Evolutionary conservation across 2,888 invertebrate species (phyloP), one percentile per base, ranked within the genome.

Genomic region (Protodeltote pygarga): DNA sequence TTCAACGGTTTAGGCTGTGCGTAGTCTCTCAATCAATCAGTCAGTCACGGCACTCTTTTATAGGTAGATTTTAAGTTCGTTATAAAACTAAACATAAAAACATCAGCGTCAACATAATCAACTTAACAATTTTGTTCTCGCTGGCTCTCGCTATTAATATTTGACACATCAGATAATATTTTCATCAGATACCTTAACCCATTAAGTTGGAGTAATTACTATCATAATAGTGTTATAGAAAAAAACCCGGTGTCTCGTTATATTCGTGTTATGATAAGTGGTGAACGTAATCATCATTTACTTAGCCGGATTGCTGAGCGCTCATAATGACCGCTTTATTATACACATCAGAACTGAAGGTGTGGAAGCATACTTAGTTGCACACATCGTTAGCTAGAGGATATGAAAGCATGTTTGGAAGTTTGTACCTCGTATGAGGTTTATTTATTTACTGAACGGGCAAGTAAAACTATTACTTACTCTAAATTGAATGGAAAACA

Each of bases 281-380:
- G 37, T 9, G 29, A 41, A 13, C 33, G 35, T 53, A 50, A 66
- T 63, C 58, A 66, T 50, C 53, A 53, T 65, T 66, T 52, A 58
- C 67, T 58, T 57, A 47, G 51, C 55, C 20, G 41, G 47, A 62
- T 66, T 48, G 39, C 47, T 32, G 17, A 21, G 42, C 20, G 31
- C 23, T 20, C 25, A 5, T 58, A 63, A 63, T 63, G 34, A 47
- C 49, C 15, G 29, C 14, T 47, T 53, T 51, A 63, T 57, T 42
- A 53, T 40, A 63, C 42, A 45, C 49, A 45, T 54, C 62, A 39
- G 35, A 45, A 20, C 16, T 10, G 9, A 19, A 39, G 24, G 35
- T 49, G 49, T 41, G 23, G 17, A 20, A 27, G 14, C 42, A 24
- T 23, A 34, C 33, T 64, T 38, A 41, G 51, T 41, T 39, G 27